phyloP scores from a whole-genome alignment of 1,140 invertebrate species.

The Zaprionus davidi region DNA sequence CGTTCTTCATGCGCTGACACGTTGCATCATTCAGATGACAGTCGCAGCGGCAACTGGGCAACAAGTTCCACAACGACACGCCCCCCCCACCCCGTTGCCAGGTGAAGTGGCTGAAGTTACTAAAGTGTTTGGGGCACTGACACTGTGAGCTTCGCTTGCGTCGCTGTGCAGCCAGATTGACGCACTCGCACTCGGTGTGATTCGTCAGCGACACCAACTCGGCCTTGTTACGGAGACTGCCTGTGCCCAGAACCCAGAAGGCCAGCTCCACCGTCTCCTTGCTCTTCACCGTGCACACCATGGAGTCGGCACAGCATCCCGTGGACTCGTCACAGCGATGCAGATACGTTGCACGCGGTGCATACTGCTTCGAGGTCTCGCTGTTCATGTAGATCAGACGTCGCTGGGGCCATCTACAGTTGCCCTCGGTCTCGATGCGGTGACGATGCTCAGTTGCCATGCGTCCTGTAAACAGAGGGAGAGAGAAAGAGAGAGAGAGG shows the following conservation, averaged over 20 bases:
- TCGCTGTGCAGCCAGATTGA: slow-evolving; percentile 41
- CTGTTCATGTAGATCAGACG: slow-evolving; percentile 53
- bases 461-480: slow-evolving; percentile 5
- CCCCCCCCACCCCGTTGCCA: slow-evolving; percentile 2
- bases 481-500: neutral
- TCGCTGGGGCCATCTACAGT: slow-evolving; percentile 50
- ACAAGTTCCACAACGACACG: neutral
- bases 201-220: slow-evolving; percentile 49
- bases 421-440: slow-evolving; percentile 21
- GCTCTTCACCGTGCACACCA: slow-evolving; percentile 85
- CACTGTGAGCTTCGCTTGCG: slow-evolving; percentile 65
- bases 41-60: slow-evolving; percentile 66
- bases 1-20: slow-evolving; percentile 75
- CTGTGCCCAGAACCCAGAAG: slow-evolving; percentile 40
- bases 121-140: slow-evolving; percentile 71
- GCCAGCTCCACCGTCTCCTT: slow-evolving; percentile 53
- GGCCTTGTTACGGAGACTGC: neutral
- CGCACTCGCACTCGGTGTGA: slow-evolving; percentile 76
- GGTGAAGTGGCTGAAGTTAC: slow-evolving; percentile 45
- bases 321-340: slow-evolving; percentile 90
- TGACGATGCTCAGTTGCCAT: slow-evolving; percentile 14
- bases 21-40: slow-evolving; percentile 65
- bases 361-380: slow-evolving; percentile 87
- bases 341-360: slow-evolving; percentile 89
- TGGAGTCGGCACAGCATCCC: slow-evolving; percentile 88